Evolutionary conservation across 1,140 invertebrate species (phyloP).

Genomic region (Apis dorsata): DNA sequence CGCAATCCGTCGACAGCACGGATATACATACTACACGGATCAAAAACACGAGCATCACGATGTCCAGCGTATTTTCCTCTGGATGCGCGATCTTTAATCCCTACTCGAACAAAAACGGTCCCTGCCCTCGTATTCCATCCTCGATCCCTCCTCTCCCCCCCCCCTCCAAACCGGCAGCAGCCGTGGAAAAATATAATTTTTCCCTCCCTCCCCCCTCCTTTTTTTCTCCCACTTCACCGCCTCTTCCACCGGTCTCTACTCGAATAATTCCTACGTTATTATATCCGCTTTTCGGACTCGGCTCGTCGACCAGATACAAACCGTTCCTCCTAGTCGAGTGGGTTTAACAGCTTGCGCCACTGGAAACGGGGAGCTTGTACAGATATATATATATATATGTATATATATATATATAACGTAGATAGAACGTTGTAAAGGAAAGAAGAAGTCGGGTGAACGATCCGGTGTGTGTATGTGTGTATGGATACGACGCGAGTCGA

Average conservation of each 20-base stretch:
- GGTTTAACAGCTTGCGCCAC: conserved; percentile 61
- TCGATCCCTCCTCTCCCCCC: neutral
- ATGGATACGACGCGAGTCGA: conserved; percentile 21
- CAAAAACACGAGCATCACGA: conserved; percentile 23
- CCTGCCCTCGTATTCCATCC: neutral
- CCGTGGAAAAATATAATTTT: conserved; percentile 11
- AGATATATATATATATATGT: conserved; percentile 33
- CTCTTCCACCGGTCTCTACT: neutral
- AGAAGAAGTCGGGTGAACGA: conserved; percentile 43
- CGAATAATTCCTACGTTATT: conserved; percentile 64
- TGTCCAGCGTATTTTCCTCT: conserved; percentile 26
- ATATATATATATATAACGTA: neutral
- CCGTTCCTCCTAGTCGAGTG: conserved; percentile 56
- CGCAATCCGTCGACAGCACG: neutral
- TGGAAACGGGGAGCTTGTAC: conserved; percentile 31
- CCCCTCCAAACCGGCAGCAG: neutral
- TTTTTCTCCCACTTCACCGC: neutral
- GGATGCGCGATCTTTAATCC: conserved; percentile 39
- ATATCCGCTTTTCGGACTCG: conserved; percentile 63
- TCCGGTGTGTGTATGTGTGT: neutral
- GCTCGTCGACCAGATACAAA: conserved; percentile 37
- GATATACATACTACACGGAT: neutral
- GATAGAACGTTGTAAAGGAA: conserved; percentile 46
- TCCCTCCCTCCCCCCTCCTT: neutral
- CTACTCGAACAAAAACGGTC: conserved; percentile 39